phyloP scores from a whole-genome alignment of 2,888 invertebrate genomes.

The Lordiphosa andalusiaca region DNA sequence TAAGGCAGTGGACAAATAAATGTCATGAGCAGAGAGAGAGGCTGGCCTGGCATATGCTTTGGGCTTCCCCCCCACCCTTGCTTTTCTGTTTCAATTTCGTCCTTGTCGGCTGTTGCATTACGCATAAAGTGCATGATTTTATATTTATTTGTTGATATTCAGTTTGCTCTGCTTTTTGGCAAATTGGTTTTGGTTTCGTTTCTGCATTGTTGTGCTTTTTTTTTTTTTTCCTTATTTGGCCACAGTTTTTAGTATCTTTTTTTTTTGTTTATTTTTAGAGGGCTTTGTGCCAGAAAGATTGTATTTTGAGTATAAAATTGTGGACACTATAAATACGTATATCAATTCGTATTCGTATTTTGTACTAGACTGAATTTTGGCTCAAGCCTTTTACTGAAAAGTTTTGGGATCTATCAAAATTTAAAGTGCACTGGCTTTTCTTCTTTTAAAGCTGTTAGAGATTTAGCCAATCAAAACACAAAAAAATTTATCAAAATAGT shows the following conservation, averaged over 20 bases:
- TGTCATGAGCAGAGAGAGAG: slow-evolving; percentile 17
- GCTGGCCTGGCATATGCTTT: slow-evolving; percentile 8
- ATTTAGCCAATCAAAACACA: too few species aligned
- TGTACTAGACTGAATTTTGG: too few species aligned
- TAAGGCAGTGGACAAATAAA: slow-evolving; percentile 31
- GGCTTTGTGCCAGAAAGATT: slow-evolving; percentile 21
- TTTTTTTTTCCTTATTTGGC: slow-evolving; percentile 24
- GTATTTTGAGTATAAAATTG: background rate
- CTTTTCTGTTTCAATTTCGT: slow-evolving; percentile 3
- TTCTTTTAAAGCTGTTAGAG: too few species aligned
- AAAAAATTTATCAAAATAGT: too few species aligned
- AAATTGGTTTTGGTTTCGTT: slow-evolving; percentile 34
- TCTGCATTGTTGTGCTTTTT: slow-evolving; percentile 30
- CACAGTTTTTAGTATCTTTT: too few species aligned
- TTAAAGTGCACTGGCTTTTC: too few species aligned
- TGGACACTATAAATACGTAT: too few species aligned
- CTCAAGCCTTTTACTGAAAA: too few species aligned
- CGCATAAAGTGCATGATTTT: slow-evolving; percentile 60
- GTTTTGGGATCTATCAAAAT: too few species aligned
- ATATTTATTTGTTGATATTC: slow-evolving; percentile 53
- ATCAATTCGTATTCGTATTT: too few species aligned
- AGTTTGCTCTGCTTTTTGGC: slow-evolving; percentile 35
- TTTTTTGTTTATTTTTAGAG: slow-evolving; percentile 29
- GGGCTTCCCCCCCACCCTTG: background rate
- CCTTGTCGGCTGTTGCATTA: slow-evolving; percentile 36